Evolutionary conservation across 2,888 invertebrate genomes (phyloP).

Genomic region (Meandrusa payeni): DNA sequence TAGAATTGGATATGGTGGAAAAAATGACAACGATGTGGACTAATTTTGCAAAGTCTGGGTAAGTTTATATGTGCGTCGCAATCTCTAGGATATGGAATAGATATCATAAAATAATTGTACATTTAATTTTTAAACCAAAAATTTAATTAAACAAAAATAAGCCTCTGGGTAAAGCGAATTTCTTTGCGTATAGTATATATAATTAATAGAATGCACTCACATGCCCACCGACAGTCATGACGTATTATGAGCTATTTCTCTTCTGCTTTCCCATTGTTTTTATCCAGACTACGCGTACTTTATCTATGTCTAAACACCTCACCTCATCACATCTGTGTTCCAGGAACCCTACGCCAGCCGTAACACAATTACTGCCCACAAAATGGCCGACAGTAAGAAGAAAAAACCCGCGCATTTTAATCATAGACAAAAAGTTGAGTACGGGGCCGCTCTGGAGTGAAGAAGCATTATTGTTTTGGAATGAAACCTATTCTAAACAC

Average conservation of each 20-base stretch:
- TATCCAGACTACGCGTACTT: constrained; percentile 10
- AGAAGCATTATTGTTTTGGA: constrained; percentile 52
- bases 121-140: too few relatives aligned
- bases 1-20: constrained; percentile 48
- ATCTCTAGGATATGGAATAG: too few relatives aligned
- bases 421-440: constrained; percentile 50
- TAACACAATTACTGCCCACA: constrained; percentile 33
- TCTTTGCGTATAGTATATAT: too few relatives aligned
- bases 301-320: constrained; percentile 14
- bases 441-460: constrained; percentile 50
- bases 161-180: too few relatives aligned
- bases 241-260: neutral
- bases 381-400: constrained; percentile 50
- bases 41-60: constrained; percentile 68
- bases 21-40: constrained; percentile 62
- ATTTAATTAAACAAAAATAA: too few relatives aligned
- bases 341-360: constrained; percentile 55
- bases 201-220: too few relatives aligned
- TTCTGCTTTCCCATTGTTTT: constrained; percentile 3
- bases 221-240: too few relatives aligned
- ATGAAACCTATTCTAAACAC: constrained; percentile 56
- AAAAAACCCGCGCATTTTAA: constrained; percentile 37
- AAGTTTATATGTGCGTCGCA: too few relatives aligned
- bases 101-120: too few relatives aligned
- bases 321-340: constrained; percentile 28